These are phyloP conservation scores for Eupelmus urozonus DNA, from an alignment of 2,888 invertebrate species.

Conservation along the genomic window DNA sequence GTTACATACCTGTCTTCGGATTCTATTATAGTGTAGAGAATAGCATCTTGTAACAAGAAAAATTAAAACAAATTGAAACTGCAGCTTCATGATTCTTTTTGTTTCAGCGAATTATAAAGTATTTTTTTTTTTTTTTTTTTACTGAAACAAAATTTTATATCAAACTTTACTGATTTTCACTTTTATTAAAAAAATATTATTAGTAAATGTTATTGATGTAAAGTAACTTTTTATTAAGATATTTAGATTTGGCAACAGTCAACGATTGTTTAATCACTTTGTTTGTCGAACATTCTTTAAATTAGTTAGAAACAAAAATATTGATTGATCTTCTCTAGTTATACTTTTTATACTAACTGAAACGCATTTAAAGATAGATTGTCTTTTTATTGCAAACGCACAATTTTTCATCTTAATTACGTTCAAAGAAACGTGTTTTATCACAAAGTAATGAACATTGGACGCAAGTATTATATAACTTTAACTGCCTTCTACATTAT, in stretches of 20 bases:
- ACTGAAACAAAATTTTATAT: no score
- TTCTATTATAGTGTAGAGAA: neutral
- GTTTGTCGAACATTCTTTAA: neutral
- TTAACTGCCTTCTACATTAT: no score
- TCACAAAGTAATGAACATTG: conserved; percentile 17
- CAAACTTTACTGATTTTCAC: no score
- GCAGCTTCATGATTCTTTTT: neutral
- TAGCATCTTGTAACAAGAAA: neutral
- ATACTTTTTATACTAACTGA: neutral
- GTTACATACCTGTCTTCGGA: conserved; percentile 26
- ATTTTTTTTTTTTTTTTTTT: no score
- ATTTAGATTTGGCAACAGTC: neutral
- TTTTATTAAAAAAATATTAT: no score
- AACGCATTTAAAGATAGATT: neutral
- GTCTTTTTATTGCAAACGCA: conserved; percentile 28
- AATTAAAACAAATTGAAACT: neutral
- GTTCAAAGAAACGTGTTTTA: conserved; percentile 32
- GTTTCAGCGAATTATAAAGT: no score
- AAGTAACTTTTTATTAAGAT: no score
- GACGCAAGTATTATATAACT: conserved; percentile 7
- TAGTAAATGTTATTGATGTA: no score
- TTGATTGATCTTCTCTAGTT: neutral
- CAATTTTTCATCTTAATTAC: neutral
- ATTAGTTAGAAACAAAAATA: neutral
- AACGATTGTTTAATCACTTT: no score